phyloP scores from a whole-genome alignment of 1,140 invertebrate genomes.

The Bombus haemorrhoidalis region DNA sequence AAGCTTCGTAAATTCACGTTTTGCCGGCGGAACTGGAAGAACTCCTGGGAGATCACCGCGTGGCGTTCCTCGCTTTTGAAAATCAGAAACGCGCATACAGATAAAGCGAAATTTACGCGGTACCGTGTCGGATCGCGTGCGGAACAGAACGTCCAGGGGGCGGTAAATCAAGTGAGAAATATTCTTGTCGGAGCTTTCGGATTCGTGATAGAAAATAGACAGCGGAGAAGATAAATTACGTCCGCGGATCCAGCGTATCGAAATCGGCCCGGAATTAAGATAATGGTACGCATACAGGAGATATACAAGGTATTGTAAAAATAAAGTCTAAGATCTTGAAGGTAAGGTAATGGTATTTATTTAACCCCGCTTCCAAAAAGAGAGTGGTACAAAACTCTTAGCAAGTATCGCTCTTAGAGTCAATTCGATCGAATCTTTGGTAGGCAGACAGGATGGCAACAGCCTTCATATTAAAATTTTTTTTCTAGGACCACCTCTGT shows the following conservation, averaged over 20 bases:
- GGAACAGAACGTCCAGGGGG: not conserved
- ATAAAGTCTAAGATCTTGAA: rapidly evolving
- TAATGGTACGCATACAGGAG: not conserved
- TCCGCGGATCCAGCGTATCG: not conserved
- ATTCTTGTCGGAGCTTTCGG: not conserved
- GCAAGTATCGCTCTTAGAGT: not conserved
- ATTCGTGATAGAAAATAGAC: not conserved
- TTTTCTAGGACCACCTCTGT: too few relatives aligned
- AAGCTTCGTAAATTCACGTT: not conserved
- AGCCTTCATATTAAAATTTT: too few relatives aligned
- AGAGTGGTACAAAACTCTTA: not conserved
- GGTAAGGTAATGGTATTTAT: too few relatives aligned
- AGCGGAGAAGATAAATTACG: not conserved
- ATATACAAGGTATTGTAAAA: not conserved
- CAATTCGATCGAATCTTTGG: too few relatives aligned
- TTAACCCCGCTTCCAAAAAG: too few relatives aligned
- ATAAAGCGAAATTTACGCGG: conserved; percentile 36
- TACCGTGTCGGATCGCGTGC: conserved; percentile 9
- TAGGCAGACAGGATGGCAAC: too few relatives aligned
- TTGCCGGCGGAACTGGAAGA: not conserved
- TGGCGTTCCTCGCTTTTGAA: not conserved
- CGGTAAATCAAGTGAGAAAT: conserved; percentile 22
- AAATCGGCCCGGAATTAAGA: not conserved
- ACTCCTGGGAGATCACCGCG: not conserved
- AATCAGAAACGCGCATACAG: conserved; percentile 7